These are phyloP conservation scores for Luidia sarsii DNA, from an alignment of 53 echinoderm and acorn worm genomes.

Conservation along the genomic window DNA sequence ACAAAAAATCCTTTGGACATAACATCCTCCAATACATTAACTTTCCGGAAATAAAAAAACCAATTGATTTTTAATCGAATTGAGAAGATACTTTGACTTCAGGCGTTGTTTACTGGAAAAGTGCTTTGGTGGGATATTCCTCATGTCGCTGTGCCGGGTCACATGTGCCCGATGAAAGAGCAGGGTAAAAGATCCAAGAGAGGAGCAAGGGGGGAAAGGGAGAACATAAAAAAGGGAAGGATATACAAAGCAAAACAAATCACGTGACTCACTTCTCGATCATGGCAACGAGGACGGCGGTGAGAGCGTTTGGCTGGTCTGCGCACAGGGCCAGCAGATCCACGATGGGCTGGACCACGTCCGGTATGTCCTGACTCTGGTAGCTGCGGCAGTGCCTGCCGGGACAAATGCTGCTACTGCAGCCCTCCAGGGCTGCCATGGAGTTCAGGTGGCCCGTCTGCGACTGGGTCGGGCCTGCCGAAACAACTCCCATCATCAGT, in stretches of 20 bases:
- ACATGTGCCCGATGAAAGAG: too few relatives aligned
- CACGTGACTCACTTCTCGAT: slow-evolving; percentile 74
- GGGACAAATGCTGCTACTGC: slow-evolving; percentile 63
- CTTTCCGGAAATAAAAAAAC: too few relatives aligned
- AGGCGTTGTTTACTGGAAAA: too few relatives aligned
- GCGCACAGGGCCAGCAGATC: slow-evolving; percentile 75
- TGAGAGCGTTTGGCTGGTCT: slow-evolving; percentile 76
- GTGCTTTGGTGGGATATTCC: too few relatives aligned
- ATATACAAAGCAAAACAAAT: background rate
- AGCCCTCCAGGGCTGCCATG: slow-evolving; percentile 29
- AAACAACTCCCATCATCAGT: too few relatives aligned
- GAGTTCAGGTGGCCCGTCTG: slow-evolving; percentile 51
- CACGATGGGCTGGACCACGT: slow-evolving; percentile 66
- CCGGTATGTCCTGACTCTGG: slow-evolving; percentile 68
- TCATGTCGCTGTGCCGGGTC: too few relatives aligned
- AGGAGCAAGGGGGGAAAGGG: background rate
- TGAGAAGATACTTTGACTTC: too few relatives aligned
- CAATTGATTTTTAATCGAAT: too few relatives aligned
- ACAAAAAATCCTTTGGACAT: too few relatives aligned
- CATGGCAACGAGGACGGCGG: slow-evolving; percentile 78
- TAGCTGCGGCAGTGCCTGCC: slow-evolving; percentile 52
- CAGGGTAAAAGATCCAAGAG: background rate
- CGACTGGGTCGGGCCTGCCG: slow-evolving; percentile 45
- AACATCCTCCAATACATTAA: too few relatives aligned
- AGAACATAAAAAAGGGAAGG: background rate